These are phyloP conservation scores for Melinaea marsaeus DNA, from an alignment of 2,888 invertebrate species.

Conservation along the genomic window DNA sequence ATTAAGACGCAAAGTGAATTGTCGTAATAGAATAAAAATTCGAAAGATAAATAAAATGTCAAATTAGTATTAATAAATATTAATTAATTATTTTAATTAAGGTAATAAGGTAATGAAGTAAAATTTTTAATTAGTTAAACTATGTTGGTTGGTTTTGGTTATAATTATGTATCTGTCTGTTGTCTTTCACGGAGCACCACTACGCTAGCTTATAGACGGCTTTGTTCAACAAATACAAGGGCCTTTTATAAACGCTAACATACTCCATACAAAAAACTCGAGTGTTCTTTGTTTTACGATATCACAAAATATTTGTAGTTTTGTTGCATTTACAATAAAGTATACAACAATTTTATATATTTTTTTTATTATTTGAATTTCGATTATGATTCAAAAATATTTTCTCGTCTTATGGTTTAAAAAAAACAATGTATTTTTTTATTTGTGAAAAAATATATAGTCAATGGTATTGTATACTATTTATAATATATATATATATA, in stretches of 20 bases:
- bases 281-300: constrained; percentile 22
- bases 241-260: constrained; percentile 13
- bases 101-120: neutral
- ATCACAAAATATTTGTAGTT: constrained; percentile 5
- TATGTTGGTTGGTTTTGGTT: neutral
- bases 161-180: constrained; percentile 7
- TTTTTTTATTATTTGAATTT: too few relatives aligned
- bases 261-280: constrained; percentile 24
- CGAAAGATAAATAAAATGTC: too few relatives aligned
- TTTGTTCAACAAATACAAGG: constrained; percentile 12
- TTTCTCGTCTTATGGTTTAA: too few relatives aligned
- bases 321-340: neutral
- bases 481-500: too few relatives aligned
- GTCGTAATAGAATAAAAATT: too few relatives aligned
- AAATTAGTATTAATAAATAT: too few relatives aligned
- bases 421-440: too few relatives aligned
- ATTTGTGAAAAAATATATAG: too few relatives aligned
- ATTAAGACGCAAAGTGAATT: neutral
- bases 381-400: too few relatives aligned
- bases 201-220: constrained; percentile 16
- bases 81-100: neutral
- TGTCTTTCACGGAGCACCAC: constrained; percentile 17
- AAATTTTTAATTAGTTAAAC: constrained; percentile 2
- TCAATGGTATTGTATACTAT: too few relatives aligned
- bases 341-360: too few relatives aligned